These are phyloP conservation scores for Nephrotoma appendiculata DNA, from an alignment of 2,888 invertebrate genomes.

Conservation along the genomic window DNA sequence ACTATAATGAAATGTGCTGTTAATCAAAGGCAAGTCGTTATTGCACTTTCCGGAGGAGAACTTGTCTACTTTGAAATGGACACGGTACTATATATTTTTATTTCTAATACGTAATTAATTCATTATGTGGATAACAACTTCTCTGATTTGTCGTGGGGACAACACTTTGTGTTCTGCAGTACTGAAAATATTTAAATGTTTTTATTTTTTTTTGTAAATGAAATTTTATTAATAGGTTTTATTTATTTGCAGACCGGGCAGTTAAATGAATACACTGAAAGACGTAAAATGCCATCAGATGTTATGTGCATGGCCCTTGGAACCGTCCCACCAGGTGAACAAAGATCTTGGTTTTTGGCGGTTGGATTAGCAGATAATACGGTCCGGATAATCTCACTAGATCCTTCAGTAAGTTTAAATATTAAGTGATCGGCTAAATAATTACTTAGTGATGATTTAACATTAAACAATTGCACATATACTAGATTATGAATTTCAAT, in stretches of 20 bases:
- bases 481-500: slow-evolving; percentile 5
- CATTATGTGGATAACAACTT: neutral
- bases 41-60: slow-evolving; percentile 93
- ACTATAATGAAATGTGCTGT: slow-evolving; percentile 96
- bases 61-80: slow-evolving; percentile 99
- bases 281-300: slow-evolving; percentile 92
- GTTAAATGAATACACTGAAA: slow-evolving; percentile 94
- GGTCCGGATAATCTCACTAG: slow-evolving; percentile 92
- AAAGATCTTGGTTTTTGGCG: slow-evolving; percentile 87
- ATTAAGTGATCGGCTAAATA: slow-evolving; percentile 33
- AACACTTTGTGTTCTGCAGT: slow-evolving; percentile 35
- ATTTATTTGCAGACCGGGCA: slow-evolving; percentile 70
- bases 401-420: slow-evolving; percentile 46
- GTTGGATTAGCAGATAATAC: slow-evolving; percentile 94
- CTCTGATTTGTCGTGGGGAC: slow-evolving; percentile 28
- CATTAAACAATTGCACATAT: neutral
- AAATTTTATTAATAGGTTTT: neutral
- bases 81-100: slow-evolving; percentile 52
- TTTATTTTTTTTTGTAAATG: neutral
- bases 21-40: slow-evolving; percentile 96
- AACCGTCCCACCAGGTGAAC: slow-evolving; percentile 88
- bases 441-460: neutral
- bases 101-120: neutral
- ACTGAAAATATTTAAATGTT: slow-evolving; percentile 20
- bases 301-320: slow-evolving; percentile 98